Evolutionary conservation across 2,888 invertebrate genomes (phyloP).

Genomic region (Philhelius pedissequus): DNA sequence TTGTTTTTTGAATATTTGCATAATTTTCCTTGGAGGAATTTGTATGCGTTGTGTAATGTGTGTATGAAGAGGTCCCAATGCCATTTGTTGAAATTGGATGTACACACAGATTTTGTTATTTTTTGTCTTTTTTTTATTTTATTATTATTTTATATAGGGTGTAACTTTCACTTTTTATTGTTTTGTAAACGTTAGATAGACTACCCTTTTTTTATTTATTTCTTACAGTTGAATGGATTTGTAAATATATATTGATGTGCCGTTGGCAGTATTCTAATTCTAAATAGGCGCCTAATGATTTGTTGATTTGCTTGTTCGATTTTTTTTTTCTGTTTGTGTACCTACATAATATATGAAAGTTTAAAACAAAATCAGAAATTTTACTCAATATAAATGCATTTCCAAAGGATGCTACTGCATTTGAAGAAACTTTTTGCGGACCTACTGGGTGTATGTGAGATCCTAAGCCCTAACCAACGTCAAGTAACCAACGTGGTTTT

Average conservation of each 20-base stretch:
- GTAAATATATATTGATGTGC: not conserved
- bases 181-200: not conserved
- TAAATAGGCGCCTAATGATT: not conserved
- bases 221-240: not conserved
- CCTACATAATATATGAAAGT: no score
- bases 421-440: no score
- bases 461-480: no score
- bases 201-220: not conserved
- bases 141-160: slow-evolving; percentile 10
- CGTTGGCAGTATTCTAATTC: not conserved
- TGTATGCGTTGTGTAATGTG: not conserved
- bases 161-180: slow-evolving; percentile 19
- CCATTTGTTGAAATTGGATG: slow-evolving; percentile 34
- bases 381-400: not conserved
- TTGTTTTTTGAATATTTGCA: slow-evolving; percentile 37
- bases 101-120: slow-evolving; percentile 4
- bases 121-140: not conserved
- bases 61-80: slow-evolving; percentile 1
- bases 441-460: no score
- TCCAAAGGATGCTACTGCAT: no score
- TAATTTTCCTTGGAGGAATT: slow-evolving; percentile 9
- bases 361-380: not conserved
- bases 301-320: not conserved
- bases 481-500: no score
- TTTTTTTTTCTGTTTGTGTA: not conserved